These are phyloP conservation scores for Tetrapedia diversipes DNA, from an alignment of 2,888 invertebrate species.

Conservation along the genomic window DNA sequence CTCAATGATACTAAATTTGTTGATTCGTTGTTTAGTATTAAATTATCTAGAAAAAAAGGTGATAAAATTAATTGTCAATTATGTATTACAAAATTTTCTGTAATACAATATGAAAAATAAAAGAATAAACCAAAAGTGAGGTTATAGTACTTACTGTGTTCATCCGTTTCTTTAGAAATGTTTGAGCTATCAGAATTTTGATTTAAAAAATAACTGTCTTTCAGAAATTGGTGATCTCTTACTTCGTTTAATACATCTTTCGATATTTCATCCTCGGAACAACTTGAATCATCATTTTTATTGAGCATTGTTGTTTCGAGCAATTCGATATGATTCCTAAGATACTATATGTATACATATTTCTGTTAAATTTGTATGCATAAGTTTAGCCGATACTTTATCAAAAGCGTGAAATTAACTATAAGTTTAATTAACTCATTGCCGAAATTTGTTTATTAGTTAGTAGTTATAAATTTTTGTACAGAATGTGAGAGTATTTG, in stretches of 20 bases:
- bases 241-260: constrained; percentile 73
- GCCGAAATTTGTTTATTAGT: constrained; percentile 54
- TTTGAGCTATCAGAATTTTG: background rate
- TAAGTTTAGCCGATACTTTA: background rate
- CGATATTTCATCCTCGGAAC: constrained; percentile 74
- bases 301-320: constrained; percentile 21
- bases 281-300: constrained; percentile 56
- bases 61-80: background rate
- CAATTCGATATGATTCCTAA: background rate
- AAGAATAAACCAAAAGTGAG: background rate
- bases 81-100: background rate
- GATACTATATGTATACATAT: background rate
- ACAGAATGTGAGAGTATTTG: constrained; percentile 53
- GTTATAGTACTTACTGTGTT: constrained; percentile 43
- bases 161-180: background rate
- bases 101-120: background rate
- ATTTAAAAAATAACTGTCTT: constrained; percentile 37
- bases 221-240: constrained; percentile 72
- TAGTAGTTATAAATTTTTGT: constrained; percentile 55
- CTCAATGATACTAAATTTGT: constrained; percentile 48
- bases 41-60: constrained; percentile 12
- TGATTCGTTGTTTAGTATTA: background rate
- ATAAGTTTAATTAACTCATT: constrained; percentile 42
- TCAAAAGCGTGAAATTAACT: constrained; percentile 4
- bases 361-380: background rate